Percentiles rank a stretch among this genome's conserved stretches.
These are phyloP conservation scores for Istiophorus platypterus DNA, from an alignment of 2,113 vertebrate genomes.

Conservation along the genomic window DNA sequence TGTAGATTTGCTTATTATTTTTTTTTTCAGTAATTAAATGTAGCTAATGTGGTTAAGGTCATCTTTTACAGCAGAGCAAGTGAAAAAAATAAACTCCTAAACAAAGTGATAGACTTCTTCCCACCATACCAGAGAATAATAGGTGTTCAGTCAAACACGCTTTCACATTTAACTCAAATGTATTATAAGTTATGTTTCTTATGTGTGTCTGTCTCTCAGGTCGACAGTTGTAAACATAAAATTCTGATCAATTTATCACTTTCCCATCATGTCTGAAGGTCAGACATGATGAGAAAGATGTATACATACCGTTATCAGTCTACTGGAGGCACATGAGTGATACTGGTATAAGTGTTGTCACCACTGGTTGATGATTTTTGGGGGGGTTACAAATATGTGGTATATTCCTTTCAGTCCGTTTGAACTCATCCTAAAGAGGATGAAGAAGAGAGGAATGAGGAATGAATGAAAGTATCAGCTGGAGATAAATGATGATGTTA, in stretches of 20 bases:
- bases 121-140: not conserved
- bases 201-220: not conserved
- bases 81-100: no score
- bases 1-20: not conserved
- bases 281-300: not conserved
- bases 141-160: no score
- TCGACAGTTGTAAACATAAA: no score
- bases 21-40: no score
- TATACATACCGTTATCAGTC: not conserved
- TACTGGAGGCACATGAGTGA: not conserved
- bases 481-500: not conserved
- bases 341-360: not conserved
- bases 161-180: not conserved
- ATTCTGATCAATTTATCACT: not conserved
- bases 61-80: no score
- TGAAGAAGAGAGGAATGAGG: not conserved
- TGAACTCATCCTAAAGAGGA: constrained; percentile 1
- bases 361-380: not conserved
- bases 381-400: not conserved
- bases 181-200: no score
- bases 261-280: not conserved
- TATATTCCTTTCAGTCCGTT: not conserved
- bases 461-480: not conserved
- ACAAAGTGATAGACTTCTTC: no score
- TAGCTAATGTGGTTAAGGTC: no score